Evolutionary conservation across 2,113 vertebrate genomes (phyloP).

Genomic region (Turdus rufiventris): DNA sequence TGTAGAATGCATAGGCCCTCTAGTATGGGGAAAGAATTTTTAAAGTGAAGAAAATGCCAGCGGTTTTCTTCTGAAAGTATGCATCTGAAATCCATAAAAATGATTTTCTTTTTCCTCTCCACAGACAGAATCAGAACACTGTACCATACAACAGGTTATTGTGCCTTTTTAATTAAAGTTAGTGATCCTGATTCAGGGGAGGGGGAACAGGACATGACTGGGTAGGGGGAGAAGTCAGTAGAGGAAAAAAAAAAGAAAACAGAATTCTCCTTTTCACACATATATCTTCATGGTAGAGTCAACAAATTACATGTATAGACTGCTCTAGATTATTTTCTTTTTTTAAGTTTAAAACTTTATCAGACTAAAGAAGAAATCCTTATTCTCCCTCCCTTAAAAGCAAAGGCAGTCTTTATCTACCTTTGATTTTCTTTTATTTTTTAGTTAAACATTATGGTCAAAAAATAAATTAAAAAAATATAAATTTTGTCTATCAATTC

Average conservation of each 20-base stretch:
- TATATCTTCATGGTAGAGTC: conserved; percentile 36
- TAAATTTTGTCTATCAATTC: conserved; percentile 70
- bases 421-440: conserved; percentile 23
- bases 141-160: conserved; percentile 62
- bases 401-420: conserved; percentile 50
- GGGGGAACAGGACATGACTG: neutral
- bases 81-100: conserved; percentile 53
- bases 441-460: conserved; percentile 67
- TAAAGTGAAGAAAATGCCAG: conserved; percentile 59
- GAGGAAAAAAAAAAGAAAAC: conserved; percentile 31
- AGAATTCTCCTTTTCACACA: conserved; percentile 48
- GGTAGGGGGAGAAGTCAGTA: neutral
- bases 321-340: conserved; percentile 26
- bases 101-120: conserved; percentile 50
- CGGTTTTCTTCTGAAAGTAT: conserved; percentile 50
- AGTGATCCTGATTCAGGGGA: conserved; percentile 46
- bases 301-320: conserved; percentile 41
- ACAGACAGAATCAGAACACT: conserved; percentile 54
- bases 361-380: conserved; percentile 48
- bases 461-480: conserved; percentile 73
- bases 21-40: conserved; percentile 41
- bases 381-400: conserved; percentile 39
- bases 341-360: conserved; percentile 51
- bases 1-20: conserved; percentile 20
- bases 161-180: conserved; percentile 68